Base-by-base conservation (phyloP, 1,140 invertebrate genomes). In the Drosophila parabipectinata region DNA sequence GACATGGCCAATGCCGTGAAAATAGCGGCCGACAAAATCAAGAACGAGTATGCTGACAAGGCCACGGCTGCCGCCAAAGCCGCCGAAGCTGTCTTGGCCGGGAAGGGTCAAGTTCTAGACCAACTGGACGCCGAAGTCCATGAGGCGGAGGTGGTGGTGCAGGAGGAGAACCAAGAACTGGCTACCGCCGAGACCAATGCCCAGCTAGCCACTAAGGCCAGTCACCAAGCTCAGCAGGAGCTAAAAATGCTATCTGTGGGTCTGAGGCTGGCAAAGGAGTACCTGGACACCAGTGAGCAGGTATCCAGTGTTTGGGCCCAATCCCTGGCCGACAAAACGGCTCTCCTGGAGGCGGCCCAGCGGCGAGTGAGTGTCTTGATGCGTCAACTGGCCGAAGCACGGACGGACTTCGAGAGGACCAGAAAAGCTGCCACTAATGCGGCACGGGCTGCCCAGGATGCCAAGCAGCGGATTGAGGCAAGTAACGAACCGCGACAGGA, bases 71-170 rank as follows among this genome's bases (percentile, higher is more conserved):
- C 83, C 0, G 79, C 83, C 24, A 83, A 69, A 6, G 83, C 83
- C 3, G 83, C 83, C 1, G 79, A 79, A 10, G 83, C 83, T 0
- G 83, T 77, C 32, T 53, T 88, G 6, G 14, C 37, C 0, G 50
- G 60, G 0, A 88, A 88, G 37, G 14, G 24, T 1, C 83, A 88
- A 12, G 37, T 83, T 3, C 51, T 88, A 4, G 58, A 83, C 30
- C 83, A 88, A 21, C 54, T 88, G 28, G 84, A 88, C 24, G 60
- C 78, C 18, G 84, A 88, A 61, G 76, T 88, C 3, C 72, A 68
- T 0, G 84, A 83, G 50, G 84, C 64, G 0, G 64, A 77, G 30
- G 6, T 57, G 1, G 59, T 88, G 8, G 52, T 83, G n/a, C 76
- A 79, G 8, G 79, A 82, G 26, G 83, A 89, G 21, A 26, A 62